Conservation (phyloP, 2,888 invertebrate species). For the Drosophila neonasuta region DNA sequence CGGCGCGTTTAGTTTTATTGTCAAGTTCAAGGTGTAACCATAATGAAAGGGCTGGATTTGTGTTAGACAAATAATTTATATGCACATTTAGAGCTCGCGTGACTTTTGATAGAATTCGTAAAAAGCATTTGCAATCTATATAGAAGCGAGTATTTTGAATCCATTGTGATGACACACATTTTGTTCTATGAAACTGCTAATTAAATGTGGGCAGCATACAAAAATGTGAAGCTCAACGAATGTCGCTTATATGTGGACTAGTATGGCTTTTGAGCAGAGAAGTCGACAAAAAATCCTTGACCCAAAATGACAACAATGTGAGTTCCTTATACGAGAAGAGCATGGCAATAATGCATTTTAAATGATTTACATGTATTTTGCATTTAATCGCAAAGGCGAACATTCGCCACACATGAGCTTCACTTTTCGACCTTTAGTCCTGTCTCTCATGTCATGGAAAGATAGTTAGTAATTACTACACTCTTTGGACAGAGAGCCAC, state of each 20-base stretch:
- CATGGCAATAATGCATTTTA: constrained; percentile 36
- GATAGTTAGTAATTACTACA: constrained; percentile 30
- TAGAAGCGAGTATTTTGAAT: background rate
- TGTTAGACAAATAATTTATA: constrained; percentile 11
- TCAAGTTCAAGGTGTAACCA: constrained; percentile 49
- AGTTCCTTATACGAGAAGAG: constrained; percentile 8
- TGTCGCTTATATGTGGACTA: constrained; percentile 1
- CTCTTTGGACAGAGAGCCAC: constrained; percentile 3
- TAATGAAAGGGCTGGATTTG: constrained; percentile 3
- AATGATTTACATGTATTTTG: constrained; percentile 33
- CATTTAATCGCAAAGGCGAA: constrained; percentile 20
- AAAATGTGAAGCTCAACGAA: background rate
- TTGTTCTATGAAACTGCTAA: constrained; percentile 6
- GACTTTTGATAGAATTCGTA: constrained; percentile 8
- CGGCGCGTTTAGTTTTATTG: constrained; percentile 20
- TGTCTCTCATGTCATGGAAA: constrained; percentile 26
- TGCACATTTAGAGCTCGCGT: constrained; percentile 19
- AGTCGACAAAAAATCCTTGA: constrained; percentile 26
- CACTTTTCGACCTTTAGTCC: constrained; percentile 2
- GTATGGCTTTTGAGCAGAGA: background rate
- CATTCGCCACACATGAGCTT: constrained; percentile 1
- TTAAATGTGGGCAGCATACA: constrained; percentile 6
- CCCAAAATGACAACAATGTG: constrained; percentile 27
- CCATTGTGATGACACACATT: background rate
- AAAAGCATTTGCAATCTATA: background rate